These are phyloP conservation scores for Tipula unca DNA, from an alignment of 2,888 invertebrate species.

Conservation along the genomic window DNA sequence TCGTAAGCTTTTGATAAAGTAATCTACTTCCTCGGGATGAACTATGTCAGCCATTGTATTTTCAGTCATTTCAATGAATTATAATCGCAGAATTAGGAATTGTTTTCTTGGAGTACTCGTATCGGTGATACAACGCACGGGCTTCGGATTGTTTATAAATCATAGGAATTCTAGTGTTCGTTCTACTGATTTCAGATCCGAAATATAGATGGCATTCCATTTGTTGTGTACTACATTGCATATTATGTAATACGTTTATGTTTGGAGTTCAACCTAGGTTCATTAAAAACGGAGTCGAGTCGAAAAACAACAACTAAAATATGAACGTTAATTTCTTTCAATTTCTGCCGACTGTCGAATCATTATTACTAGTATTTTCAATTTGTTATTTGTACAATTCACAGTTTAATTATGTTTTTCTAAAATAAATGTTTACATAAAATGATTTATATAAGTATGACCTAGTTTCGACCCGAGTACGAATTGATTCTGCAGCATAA, in stretches of 20 bases:
- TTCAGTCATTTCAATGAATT: constrained; percentile 43
- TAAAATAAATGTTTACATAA: too few species aligned
- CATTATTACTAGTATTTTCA: too few species aligned
- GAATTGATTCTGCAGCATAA: too few species aligned
- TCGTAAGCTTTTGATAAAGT: constrained; percentile 62
- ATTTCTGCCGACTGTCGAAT: too few species aligned
- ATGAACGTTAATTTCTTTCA: too few species aligned
- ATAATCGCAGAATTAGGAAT: background rate
- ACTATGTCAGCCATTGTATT: constrained; percentile 43
- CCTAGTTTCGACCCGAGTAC: too few species aligned
- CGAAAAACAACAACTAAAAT: too few species aligned
- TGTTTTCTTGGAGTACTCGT: background rate
- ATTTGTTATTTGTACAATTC: background rate
- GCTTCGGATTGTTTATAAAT: background rate
- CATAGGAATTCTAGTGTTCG: background rate
- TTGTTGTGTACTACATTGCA: background rate
- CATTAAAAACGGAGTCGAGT: too few species aligned
- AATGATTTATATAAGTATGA: too few species aligned
- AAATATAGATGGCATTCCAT: background rate
- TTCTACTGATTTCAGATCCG: background rate
- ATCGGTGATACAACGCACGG: background rate
- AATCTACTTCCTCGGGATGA: constrained; percentile 61
- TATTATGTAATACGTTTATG: too few species aligned
- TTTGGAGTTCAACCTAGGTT: too few species aligned
- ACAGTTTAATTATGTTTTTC: too few species aligned